phyloP scores from a whole-genome alignment of 2,888 invertebrate genomes.

The Dryadula phaetusa region DNA sequence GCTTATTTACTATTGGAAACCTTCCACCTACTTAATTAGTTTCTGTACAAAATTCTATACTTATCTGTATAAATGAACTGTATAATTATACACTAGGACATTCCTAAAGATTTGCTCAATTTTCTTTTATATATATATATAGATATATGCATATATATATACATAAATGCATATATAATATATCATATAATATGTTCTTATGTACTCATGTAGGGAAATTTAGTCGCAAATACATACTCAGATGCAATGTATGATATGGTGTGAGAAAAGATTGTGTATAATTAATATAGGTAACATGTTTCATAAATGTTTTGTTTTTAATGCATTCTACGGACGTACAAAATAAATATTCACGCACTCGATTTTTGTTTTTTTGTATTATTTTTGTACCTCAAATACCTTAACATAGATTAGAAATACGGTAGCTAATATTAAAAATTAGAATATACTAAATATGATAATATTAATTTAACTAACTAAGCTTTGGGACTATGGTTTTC shows the following conservation, averaged over 20 bases:
- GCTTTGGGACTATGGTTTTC: too few species aligned
- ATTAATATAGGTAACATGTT: conserved; percentile 53
- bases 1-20: not conserved
- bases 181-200: conserved; percentile 47
- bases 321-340: conserved; percentile 76
- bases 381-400: conserved; percentile 42
- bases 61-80: conserved; percentile 24
- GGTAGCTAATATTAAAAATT: too few species aligned
- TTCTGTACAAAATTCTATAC: conserved; percentile 40
- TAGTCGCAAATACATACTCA: conserved; percentile 75
- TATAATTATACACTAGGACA: conserved; percentile 11
- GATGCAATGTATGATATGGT: conserved; percentile 49
- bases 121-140: conserved; percentile 45
- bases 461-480: too few species aligned
- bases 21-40: conserved; percentile 26
- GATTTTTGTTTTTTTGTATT: conserved; percentile 56
- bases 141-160: too few species aligned
- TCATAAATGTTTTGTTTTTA: conserved; percentile 65
- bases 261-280: conserved; percentile 52
- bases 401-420: not conserved
- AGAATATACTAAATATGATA: too few species aligned
- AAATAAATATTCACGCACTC: conserved; percentile 82
- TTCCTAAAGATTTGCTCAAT: conserved; percentile 45
- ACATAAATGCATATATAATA: too few species aligned
- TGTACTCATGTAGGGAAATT: conserved; percentile 68